Percentiles rank a stretch among this genome's conserved stretches.
phyloP scores from a whole-genome alignment of 2,888 invertebrate species.

The Odontocerum albicorne region DNA sequence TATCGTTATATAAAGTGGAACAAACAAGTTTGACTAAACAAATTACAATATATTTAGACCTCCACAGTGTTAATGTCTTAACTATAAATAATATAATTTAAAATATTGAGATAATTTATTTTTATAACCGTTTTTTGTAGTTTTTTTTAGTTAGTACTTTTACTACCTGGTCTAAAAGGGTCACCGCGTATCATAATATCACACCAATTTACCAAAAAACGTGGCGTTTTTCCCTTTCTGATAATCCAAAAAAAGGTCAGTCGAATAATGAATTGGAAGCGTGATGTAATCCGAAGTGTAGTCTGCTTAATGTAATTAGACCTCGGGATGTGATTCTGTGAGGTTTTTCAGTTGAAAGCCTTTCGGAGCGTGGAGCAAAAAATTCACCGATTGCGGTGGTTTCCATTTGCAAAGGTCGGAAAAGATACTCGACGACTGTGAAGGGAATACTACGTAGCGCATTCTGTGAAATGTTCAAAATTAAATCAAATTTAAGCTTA shows the following conservation, averaged over 20 bases:
- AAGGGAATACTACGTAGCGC: background rate
- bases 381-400: conserved; percentile 32
- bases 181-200: too few species aligned
- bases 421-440: too few species aligned
- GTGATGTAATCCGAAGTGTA: conserved; percentile 16
- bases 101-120: too few species aligned
- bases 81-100: too few species aligned
- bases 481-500: conserved; percentile 2
- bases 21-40: too few species aligned
- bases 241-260: background rate
- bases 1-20: too few species aligned
- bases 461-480: too few species aligned
- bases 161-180: too few species aligned
- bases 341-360: conserved; percentile 34
- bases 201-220: background rate
- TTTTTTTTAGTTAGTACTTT: too few species aligned
- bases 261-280: conserved; percentile 9
- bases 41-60: too few species aligned
- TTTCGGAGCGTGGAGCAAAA: conserved; percentile 30
- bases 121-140: too few species aligned
- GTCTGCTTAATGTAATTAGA: conserved; percentile 30
- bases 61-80: too few species aligned
- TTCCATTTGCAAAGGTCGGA: conserved; percentile 9
- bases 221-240: background rate
- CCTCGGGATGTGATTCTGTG: conserved; percentile 32